A percentile compares a stretch with the other conserved stretches of the same genome.
phyloP scores from a whole-genome alignment of 1,140 invertebrate species.

The Panagrolaimus sp. region DNA sequence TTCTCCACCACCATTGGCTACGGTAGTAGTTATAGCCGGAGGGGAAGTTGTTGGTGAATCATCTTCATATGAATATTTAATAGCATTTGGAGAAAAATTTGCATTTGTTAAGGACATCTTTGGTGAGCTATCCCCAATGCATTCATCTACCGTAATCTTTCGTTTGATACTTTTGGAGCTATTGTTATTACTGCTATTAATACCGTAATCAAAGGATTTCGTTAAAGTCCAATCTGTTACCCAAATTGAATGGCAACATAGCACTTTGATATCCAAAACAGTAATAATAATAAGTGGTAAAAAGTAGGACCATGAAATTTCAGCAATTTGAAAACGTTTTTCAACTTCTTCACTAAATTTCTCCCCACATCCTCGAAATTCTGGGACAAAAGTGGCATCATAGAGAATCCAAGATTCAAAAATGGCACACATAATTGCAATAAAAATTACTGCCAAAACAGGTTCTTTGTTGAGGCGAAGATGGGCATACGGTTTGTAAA shows the following conservation, averaged over 20 bases:
- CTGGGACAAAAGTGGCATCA: constrained; percentile 46
- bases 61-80: not conserved
- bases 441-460: constrained; percentile 32
- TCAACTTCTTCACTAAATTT: constrained; percentile 31
- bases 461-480: constrained; percentile 39
- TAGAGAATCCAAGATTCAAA: constrained; percentile 49
- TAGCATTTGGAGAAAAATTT: not conserved
- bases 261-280: constrained; percentile 38
- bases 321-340: constrained; percentile 43
- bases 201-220: no score
- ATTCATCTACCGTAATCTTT: no score
- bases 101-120: not conserved
- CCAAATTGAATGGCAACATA: constrained; percentile 32
- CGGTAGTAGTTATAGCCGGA: not conserved
- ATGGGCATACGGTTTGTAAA: constrained; percentile 41
- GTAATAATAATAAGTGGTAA: constrained; percentile 50
- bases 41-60: not conserved
- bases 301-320: constrained; percentile 52
- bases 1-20: not conserved
- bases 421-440: constrained; percentile 30
- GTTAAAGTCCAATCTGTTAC: not conserved
- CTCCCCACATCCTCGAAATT: constrained; percentile 37
- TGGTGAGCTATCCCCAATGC: no score
- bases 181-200: no score
- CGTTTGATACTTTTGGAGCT: no score